These are phyloP conservation scores for Porphyrio hochstetteri DNA, from an alignment of 2,113 vertebrate species.

Conservation along the genomic window DNA sequence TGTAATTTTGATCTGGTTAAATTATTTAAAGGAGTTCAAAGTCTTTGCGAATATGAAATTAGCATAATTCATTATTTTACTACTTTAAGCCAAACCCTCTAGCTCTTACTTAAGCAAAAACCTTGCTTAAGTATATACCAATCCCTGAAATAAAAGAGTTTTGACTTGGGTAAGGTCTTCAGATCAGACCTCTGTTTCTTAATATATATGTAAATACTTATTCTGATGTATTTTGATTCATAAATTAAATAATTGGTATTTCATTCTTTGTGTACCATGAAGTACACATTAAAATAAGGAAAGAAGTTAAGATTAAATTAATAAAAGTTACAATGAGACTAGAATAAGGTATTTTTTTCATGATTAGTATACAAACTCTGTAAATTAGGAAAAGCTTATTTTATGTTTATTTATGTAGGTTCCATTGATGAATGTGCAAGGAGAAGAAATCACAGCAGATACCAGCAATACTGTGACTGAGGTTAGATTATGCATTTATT, in stretches of 20 bases:
- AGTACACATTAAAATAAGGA: not conserved
- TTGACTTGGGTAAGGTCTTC: not conserved
- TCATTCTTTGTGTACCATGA: not conserved
- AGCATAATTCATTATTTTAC: not conserved
- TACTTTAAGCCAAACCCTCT: not conserved
- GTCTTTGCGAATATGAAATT: not conserved
- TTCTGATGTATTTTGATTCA: not conserved
- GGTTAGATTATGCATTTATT: not conserved
- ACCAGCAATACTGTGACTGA: not conserved
- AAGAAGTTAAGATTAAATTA: not conserved
- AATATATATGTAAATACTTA: not conserved
- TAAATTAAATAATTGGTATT: not conserved
- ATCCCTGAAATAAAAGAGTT: not conserved
- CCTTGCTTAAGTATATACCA: not conserved
- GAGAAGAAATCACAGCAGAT: not conserved
- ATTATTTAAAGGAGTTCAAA: slow-evolving; percentile 12
- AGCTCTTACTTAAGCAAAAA: not conserved
- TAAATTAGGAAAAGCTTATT: not conserved
- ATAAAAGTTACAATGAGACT: not conserved
- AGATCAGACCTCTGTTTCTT: not conserved
- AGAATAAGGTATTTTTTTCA: not conserved
- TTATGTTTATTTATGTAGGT: not conserved
- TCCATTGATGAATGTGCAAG: not conserved
- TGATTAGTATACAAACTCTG: not conserved
- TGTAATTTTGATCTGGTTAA: not conserved